Conservation (phyloP, 2,113 vertebrate species). For the Actinemys pallida region DNA sequence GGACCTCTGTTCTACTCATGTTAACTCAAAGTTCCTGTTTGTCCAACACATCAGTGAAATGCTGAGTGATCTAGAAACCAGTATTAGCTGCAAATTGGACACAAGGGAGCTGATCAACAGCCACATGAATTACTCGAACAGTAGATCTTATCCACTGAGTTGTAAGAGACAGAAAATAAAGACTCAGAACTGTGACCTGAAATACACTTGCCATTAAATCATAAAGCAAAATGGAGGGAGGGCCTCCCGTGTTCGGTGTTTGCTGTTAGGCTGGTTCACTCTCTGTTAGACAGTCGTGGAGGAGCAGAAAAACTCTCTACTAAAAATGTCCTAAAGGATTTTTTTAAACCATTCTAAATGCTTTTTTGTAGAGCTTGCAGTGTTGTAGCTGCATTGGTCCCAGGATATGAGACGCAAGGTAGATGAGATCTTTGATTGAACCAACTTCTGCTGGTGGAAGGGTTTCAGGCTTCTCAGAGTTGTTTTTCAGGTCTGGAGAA, state of each 20-base stretch:
- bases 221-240: background rate
- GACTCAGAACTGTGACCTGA: background rate
- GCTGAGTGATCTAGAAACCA: background rate
- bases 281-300: background rate
- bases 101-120: background rate
- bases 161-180: background rate
- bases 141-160: background rate
- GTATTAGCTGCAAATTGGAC: background rate
- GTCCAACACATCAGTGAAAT: background rate
- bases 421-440: background rate
- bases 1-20: background rate
- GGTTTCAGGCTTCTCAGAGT: background rate
- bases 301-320: background rate
- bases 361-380: background rate
- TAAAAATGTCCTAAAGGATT: background rate
- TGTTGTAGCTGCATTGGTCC: background rate
- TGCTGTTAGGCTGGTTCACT: background rate
- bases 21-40: background rate
- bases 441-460: background rate
- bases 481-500: background rate
- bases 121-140: background rate
- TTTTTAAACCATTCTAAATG: background rate
- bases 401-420: background rate
- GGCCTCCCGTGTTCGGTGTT: background rate
- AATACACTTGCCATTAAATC: background rate